phyloP scores from a whole-genome alignment of 2,797 vertebrate species.

The Catostomus latipinnis region DNA sequence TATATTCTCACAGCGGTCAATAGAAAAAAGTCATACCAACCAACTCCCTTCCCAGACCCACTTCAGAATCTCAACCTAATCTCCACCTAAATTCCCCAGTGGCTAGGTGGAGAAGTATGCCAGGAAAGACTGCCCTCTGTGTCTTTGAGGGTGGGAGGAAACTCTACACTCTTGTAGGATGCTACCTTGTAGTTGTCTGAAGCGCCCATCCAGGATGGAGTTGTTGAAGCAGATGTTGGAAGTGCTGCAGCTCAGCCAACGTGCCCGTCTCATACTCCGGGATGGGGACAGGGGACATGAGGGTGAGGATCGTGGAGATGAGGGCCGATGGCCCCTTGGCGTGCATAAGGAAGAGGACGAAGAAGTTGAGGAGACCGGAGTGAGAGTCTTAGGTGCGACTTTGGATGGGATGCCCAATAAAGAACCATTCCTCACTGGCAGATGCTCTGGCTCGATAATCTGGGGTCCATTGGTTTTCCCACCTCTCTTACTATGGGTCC shows the following conservation, averaged over 20 bases:
- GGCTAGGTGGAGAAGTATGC: conserved; percentile 25
- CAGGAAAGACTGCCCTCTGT: conserved; percentile 24
- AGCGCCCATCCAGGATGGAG: conserved; percentile 82
- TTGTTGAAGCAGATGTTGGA: conserved; percentile 80
- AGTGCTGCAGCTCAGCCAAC: conserved; percentile 82
- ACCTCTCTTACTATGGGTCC: conserved; percentile 67
- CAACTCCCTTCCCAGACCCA: not conserved
- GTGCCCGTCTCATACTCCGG: conserved; percentile 76
- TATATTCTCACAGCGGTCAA: not conserved
- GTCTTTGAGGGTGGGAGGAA: conserved; percentile 5
- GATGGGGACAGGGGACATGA: conserved; percentile 71
- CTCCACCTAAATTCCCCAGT: conserved; percentile 34
- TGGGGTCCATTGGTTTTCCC: conserved; percentile 57
- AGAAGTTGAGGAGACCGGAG: conserved; percentile 56
- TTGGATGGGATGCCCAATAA: conserved; percentile 65
- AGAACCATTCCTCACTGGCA: conserved; percentile 75
- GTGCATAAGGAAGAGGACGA: conserved; percentile 71
- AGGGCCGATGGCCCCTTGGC: conserved; percentile 63
- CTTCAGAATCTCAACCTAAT: conserved; percentile 14
- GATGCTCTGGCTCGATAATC: conserved; percentile 61
- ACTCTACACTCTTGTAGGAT: conserved; percentile 33
- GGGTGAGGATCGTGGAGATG: conserved; percentile 57
- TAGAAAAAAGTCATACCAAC: conserved; percentile 30
- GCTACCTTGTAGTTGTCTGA: conserved; percentile 85
- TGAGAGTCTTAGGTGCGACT: conserved; percentile 35